Conservation (phyloP, 2,113 vertebrate species). For the Callipepla californica region DNA sequence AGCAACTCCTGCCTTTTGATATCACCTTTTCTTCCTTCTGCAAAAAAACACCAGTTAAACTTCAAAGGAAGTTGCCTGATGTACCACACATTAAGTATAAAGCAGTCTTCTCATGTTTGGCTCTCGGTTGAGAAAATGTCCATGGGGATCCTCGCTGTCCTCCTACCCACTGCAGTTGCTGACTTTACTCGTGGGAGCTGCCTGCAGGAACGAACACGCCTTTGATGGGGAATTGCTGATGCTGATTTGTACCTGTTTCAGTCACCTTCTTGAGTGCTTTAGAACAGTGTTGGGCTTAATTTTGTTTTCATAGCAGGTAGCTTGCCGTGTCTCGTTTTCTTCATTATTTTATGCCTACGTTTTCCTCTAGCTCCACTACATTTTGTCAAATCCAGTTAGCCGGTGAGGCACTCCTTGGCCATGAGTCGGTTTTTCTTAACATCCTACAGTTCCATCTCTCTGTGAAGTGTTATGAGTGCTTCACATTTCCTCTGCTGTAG, state of each 20-base stretch:
- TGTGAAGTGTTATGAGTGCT: neutral
- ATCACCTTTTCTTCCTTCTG: neutral
- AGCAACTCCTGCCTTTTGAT: neutral
- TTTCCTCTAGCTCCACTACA: neutral
- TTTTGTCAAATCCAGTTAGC: neutral
- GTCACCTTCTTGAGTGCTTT: neutral
- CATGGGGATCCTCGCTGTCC: neutral
- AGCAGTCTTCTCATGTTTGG: neutral
- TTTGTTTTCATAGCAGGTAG: neutral
- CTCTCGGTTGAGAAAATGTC: neutral
- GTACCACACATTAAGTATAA: neutral
- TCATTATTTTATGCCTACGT: neutral
- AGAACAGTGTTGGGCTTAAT: neutral
- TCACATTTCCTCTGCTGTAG: neutral
- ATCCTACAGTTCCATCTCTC: neutral
- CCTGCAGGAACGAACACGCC: neutral
- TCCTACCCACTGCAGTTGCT: neutral
- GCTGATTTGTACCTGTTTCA: neutral
- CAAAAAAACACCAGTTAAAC: neutral
- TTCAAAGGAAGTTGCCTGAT: neutral
- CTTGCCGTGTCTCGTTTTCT: accelerated
- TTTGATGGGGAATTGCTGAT: neutral
- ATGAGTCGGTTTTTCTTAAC: neutral
- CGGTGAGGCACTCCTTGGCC: neutral
- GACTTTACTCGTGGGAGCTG: neutral